These are phyloP conservation scores for Rachycentron canadum DNA, from an alignment of 2,797 vertebrate genomes.

Conservation along the genomic window DNA sequence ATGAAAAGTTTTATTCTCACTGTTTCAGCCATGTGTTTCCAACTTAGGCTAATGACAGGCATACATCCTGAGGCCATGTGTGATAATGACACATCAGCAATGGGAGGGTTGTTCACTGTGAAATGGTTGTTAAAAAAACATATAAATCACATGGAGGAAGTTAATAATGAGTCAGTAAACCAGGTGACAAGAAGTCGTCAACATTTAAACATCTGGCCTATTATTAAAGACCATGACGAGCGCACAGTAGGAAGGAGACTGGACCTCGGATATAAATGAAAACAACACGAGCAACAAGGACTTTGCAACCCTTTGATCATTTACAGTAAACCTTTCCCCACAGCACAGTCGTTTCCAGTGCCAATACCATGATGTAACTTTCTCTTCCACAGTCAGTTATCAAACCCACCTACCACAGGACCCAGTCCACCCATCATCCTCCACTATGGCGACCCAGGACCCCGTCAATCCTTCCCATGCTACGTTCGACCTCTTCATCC, in stretches of 20 bases:
- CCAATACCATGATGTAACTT: conserved; percentile 16
- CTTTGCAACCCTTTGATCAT: conserved; percentile 48
- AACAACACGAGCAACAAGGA: conserved; percentile 17
- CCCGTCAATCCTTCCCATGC: conserved; percentile 83
- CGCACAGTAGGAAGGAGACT: conserved; percentile 20
- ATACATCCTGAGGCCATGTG: conserved; percentile 30
- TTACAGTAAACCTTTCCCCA: conserved; percentile 23
- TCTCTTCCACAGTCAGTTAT: conserved; percentile 45
- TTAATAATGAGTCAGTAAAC: conserved; percentile 56
- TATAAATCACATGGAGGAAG: conserved; percentile 52
- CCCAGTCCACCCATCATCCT: not conserved
- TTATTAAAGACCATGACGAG: conserved; percentile 41
- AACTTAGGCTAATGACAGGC: conserved; percentile 11
- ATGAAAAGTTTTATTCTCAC: not conserved
- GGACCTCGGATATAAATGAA: conserved; percentile 5
- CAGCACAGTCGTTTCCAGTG: conserved; percentile 2
- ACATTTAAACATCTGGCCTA: conserved; percentile 27
- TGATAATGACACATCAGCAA: conserved; percentile 51
- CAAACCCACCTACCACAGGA: conserved; percentile 8
- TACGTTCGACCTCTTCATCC: conserved; percentile 89
- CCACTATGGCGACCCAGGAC: conserved; percentile 76
- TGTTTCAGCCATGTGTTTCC: conserved; percentile 25
- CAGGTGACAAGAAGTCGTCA: conserved; percentile 43
- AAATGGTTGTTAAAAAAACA: conserved; percentile 27
- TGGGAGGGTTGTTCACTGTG: conserved; percentile 9